Evolutionary conservation across 2,113 vertebrate species (phyloP).

Genomic region (Charina bottae): DNA sequence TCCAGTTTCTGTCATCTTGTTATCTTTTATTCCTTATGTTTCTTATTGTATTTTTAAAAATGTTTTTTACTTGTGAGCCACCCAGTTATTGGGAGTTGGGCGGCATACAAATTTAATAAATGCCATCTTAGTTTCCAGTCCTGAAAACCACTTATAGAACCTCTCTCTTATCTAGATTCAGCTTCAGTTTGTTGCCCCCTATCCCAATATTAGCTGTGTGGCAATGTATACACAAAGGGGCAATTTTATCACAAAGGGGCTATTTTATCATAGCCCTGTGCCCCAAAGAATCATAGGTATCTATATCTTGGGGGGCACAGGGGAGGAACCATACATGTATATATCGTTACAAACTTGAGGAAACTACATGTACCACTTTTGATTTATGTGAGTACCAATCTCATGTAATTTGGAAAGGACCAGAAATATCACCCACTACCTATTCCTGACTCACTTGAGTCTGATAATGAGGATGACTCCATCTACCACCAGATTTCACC

Average conservation of each 20-base stretch:
- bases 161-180: neutral
- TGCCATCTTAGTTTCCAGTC: neutral
- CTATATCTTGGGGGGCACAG: neutral
- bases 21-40: neutral
- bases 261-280: neutral
- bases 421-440: neutral
- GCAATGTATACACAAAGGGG: neutral
- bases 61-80: neutral
- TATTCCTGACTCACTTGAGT: neutral
- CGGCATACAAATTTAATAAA: neutral
- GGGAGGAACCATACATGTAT: neutral
- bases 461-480: neutral
- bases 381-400: neutral
- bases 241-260: neutral
- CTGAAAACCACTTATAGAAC: neutral
- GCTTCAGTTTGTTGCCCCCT: neutral
- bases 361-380: neutral
- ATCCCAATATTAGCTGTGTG: neutral
- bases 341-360: neutral
- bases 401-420: neutral
- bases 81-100: neutral
- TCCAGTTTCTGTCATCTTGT: neutral
- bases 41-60: neutral
- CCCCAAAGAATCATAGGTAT: neutral
- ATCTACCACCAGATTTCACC: neutral